phyloP scores from a whole-genome alignment of 2,888 invertebrate genomes.

The Calameuta filiformis region DNA sequence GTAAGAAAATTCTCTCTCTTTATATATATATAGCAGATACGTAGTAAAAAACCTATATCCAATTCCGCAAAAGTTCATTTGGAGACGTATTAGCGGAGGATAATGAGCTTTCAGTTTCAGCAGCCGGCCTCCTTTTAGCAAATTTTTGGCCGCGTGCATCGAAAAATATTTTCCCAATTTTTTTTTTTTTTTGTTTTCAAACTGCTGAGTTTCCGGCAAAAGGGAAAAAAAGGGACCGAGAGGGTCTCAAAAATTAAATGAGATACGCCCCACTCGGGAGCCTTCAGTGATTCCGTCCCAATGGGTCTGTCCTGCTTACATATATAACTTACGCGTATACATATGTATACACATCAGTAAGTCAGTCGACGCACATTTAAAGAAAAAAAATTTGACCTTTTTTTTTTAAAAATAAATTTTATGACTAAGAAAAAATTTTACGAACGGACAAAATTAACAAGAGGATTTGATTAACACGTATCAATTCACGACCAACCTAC shows the following conservation, averaged over 20 bases:
- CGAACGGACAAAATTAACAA: neutral
- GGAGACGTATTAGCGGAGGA: slow-evolving; percentile 52
- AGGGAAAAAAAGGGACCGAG: neutral
- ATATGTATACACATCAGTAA: neutral
- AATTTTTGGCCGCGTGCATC: slow-evolving; percentile 21
- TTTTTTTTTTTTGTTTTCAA: neutral
- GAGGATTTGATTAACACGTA: neutral
- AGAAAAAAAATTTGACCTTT: neutral
- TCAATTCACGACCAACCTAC: neutral
- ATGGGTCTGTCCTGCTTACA: neutral
- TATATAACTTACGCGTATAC: neutral
- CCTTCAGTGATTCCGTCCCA: neutral
- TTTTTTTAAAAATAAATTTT: neutral
- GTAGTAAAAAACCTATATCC: neutral
- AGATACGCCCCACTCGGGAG: neutral
- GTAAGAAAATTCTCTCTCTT: neutral
- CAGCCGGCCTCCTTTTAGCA: slow-evolving; percentile 32
- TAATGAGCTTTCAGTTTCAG: slow-evolving; percentile 48
- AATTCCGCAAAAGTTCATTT: slow-evolving; percentile 1
- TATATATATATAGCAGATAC: neutral
- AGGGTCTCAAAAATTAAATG: neutral
- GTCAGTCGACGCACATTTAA: neutral
- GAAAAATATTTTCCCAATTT: neutral
- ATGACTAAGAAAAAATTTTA: neutral
- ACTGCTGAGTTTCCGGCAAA: slow-evolving; percentile 3